phyloP scores from a whole-genome alignment of 23 tunicate genomes.

The Halocynthia roretzi region DNA sequence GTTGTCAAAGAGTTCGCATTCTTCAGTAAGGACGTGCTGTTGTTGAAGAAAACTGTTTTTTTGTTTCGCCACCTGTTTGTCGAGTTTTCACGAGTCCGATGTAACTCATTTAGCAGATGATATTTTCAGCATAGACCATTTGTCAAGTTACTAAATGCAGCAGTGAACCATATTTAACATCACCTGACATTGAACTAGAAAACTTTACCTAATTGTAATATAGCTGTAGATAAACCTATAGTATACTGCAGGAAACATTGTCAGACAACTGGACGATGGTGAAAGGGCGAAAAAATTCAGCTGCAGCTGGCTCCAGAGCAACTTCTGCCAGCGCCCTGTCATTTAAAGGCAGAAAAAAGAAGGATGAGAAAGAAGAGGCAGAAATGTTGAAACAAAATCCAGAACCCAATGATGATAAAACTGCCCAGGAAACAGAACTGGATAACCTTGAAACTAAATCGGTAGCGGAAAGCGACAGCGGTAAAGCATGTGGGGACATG shows the following conservation, averaged over 20 bases:
- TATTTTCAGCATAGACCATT: no score
- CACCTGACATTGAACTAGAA: no score
- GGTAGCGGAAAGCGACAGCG: slow-evolving; percentile 74
- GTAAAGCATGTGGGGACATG: slow-evolving; percentile 34
- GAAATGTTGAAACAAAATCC: background rate
- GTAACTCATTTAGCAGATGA: no score
- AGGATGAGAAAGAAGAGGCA: background rate
- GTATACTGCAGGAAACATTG: no score
- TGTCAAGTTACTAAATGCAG: no score
- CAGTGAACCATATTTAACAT: no score
- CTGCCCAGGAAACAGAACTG: slow-evolving; percentile 9
- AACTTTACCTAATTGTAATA: no score
- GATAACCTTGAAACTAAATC: slow-evolving; percentile 57
- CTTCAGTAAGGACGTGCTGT: slow-evolving; percentile 1
- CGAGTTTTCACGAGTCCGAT: background rate
- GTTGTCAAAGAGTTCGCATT: background rate
- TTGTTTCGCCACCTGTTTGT: slow-evolving; percentile 9
- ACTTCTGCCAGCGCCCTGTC: slow-evolving; percentile 13
- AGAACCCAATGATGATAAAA: background rate
- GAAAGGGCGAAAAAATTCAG: slow-evolving; percentile 24
- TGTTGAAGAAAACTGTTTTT: background rate
- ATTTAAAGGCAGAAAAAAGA: slow-evolving; percentile 9
- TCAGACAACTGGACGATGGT: background rate
- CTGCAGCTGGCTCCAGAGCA: slow-evolving; percentile 18
- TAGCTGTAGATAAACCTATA: no score